Evolutionary conservation across 1,140 invertebrate genomes (phyloP).

Genomic region (Melanaphis sacchari): DNA sequence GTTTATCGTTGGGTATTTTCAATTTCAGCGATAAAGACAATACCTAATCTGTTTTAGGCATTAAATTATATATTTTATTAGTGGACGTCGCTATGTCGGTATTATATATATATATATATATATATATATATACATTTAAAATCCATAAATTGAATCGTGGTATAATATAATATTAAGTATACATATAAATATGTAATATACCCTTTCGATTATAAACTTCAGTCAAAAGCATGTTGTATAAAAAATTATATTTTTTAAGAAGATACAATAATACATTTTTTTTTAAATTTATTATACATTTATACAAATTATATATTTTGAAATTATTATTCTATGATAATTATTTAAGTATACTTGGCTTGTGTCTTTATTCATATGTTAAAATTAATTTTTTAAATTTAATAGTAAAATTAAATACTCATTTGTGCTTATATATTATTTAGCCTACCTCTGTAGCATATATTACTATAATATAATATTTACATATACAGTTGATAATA

Average conservation of each 20-base stretch:
- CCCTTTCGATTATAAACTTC: not conserved
- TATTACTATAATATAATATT: too few relatives aligned
- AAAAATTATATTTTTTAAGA: not conserved
- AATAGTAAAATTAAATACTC: not conserved
- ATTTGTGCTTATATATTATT: not conserved
- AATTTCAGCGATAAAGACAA: slow-evolving; percentile 18
- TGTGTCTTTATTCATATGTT: not conserved
- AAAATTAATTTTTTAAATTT: not conserved
- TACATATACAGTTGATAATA: too few relatives aligned
- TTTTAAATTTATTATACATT: too few relatives aligned
- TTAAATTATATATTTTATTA: slow-evolving; percentile 10
- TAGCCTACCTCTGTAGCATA: too few relatives aligned
- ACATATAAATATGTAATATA: not conserved
- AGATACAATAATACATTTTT: not conserved
- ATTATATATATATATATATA: not conserved
- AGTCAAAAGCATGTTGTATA: not conserved
- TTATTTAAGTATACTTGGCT: not conserved
- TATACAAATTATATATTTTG: too few relatives aligned
- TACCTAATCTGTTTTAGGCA: not conserved
- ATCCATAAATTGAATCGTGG: too few relatives aligned
- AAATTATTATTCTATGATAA: not conserved
- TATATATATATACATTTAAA: not conserved
- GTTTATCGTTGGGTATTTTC: slow-evolving; percentile 10
- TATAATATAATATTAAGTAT: too few relatives aligned
- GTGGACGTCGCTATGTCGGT: not conserved